Evolutionary conservation across 2,888 invertebrate genomes (phyloP).

Genomic region (Orchesella flavescens): DNA sequence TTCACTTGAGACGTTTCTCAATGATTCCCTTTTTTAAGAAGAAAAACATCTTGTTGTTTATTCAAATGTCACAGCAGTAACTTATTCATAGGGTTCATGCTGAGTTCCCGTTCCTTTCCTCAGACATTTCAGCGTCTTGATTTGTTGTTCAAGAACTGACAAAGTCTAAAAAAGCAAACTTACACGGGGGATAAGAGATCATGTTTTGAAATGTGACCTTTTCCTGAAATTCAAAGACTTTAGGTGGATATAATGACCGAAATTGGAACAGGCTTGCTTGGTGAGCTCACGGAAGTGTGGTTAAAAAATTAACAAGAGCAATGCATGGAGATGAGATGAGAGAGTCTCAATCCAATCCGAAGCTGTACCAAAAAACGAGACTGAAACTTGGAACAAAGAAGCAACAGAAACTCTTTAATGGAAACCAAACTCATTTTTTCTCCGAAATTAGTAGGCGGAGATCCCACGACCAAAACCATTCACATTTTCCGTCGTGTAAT

Average conservation of each 20-base stretch:
- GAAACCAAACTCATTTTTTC: slow-evolving; percentile 31
- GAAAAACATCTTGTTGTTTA: slow-evolving; percentile 40
- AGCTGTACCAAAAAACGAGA: background rate
- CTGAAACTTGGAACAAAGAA: background rate
- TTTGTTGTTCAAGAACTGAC: slow-evolving; percentile 56
- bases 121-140: slow-evolving; percentile 3
- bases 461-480: background rate
- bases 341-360: background rate
- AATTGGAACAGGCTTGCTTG: slow-evolving; percentile 36
- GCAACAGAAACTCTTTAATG: background rate
- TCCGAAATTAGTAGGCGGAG: slow-evolving; percentile 50
- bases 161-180: slow-evolving; percentile 49
- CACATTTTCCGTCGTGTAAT: background rate
- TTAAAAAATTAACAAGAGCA: slow-evolving; percentile 11
- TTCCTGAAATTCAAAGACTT: slow-evolving; percentile 38
- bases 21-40: background rate
- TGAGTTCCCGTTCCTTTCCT: slow-evolving; percentile 32
- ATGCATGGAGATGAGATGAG: too few relatives aligned
- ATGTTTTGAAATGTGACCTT: slow-evolving; percentile 60
- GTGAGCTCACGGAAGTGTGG: slow-evolving; percentile 43
- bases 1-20: background rate
- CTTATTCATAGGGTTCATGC: slow-evolving; percentile 29
- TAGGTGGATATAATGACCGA: slow-evolving; percentile 52
- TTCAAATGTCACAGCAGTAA: slow-evolving; percentile 46
- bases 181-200: slow-evolving; percentile 47